Conservation (phyloP, 2,888 invertebrate species). For the Coecobrya sp. region DNA sequence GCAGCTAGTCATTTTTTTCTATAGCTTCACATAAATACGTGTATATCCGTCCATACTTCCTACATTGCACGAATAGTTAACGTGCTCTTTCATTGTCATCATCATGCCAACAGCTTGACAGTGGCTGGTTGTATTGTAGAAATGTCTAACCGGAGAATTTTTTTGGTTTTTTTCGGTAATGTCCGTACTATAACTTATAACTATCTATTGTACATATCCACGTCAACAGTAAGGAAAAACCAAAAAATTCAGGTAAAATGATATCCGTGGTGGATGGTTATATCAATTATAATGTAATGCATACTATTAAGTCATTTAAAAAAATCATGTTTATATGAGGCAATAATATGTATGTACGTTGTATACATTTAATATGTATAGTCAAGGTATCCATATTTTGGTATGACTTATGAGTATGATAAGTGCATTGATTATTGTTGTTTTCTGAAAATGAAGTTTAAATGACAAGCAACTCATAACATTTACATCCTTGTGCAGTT, state of each 20-base stretch:
- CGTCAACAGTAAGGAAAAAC: neutral
- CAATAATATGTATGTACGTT: neutral
- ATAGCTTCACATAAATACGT: neutral
- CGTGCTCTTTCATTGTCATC: constrained; percentile 4
- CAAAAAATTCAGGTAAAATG: constrained; percentile 15
- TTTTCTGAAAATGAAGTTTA: constrained; percentile 2
- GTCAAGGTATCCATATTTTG: neutral
- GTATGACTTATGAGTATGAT: neutral
- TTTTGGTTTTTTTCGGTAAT: neutral
- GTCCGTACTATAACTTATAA: neutral
- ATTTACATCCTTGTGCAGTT: neutral
- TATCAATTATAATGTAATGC: constrained; percentile 27
- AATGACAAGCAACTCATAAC: neutral
- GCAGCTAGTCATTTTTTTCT: constrained; percentile 55
- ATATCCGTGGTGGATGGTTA: neutral
- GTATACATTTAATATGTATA: neutral
- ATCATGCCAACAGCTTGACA: neutral
- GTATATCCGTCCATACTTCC: neutral
- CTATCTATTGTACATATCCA: neutral
- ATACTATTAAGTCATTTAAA: neutral
- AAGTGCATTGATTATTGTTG: constrained; percentile 19
- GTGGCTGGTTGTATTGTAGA: neutral
- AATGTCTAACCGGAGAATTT: neutral
- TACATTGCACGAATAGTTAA: neutral
- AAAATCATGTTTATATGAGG: neutral